A percentile compares a stretch with the other conserved stretches of the same genome.
These are phyloP conservation scores for Acronicta leporina DNA, from an alignment of 2,888 invertebrate genomes.

Conservation along the genomic window DNA sequence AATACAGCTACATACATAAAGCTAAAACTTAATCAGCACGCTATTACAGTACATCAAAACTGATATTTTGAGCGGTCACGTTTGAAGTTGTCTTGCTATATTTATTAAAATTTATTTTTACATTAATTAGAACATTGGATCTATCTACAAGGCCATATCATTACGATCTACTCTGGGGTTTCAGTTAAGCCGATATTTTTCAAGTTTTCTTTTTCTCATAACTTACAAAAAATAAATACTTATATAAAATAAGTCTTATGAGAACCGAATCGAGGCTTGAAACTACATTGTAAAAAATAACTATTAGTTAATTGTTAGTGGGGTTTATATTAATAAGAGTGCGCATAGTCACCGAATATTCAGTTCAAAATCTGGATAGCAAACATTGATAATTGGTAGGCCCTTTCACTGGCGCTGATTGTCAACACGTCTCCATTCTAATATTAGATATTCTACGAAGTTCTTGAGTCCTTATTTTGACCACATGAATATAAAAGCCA, in stretches of 20 bases:
- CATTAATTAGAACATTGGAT: slow-evolving; percentile 56
- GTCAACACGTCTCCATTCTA: no score
- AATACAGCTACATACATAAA: no score
- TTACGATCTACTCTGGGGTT: slow-evolving; percentile 61
- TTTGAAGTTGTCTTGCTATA: slow-evolving; percentile 9
- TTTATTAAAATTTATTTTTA: slow-evolving; percentile 23
- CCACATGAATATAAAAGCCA: no score
- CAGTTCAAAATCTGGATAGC: neutral
- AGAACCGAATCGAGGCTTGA: neutral
- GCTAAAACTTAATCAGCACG: no score
- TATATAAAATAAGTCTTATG: slow-evolving; percentile 12
- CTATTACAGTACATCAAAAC: no score
- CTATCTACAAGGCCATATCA: slow-evolving; percentile 76
- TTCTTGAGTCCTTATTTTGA: no score
- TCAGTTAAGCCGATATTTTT: slow-evolving; percentile 50
- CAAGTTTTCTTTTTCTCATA: slow-evolving; percentile 29
- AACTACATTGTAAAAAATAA: neutral
- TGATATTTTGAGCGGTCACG: neutral
- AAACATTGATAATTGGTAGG: no score
- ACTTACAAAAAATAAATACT: slow-evolving; percentile 23
- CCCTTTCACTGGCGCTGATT: no score
- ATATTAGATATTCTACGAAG: neutral
- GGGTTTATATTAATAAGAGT: neutral
- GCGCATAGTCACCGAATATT: neutral
- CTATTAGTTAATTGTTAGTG: neutral